A percentile compares a stretch with the other conserved stretches of the same genome.
phyloP scores from a whole-genome alignment of 2,888 invertebrate genomes.

The Chymomyza amoena region DNA sequence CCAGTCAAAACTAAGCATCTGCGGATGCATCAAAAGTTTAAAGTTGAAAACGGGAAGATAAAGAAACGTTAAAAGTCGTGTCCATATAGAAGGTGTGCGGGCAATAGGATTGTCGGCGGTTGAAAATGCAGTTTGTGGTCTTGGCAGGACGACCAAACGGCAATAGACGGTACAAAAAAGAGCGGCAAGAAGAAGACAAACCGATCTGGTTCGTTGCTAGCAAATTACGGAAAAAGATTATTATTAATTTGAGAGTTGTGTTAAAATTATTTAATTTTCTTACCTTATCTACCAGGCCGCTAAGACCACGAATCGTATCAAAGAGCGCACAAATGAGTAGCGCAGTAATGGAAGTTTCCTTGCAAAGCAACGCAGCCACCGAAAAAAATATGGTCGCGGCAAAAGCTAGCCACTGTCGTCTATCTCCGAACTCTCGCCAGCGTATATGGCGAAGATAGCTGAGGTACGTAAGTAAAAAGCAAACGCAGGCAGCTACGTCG shows the following conservation, averaged over 20 bases:
- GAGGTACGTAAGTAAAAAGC: conserved; percentile 92
- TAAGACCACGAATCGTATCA: conserved; percentile 84
- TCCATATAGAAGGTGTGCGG: conserved; percentile 88
- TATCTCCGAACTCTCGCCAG: conserved; percentile 80
- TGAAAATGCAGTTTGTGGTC: conserved; percentile 86
- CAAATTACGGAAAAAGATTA: conserved; percentile 58
- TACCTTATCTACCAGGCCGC: conserved; percentile 80
- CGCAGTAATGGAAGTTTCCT: conserved; percentile 96
- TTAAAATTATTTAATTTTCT: conserved; percentile 4
- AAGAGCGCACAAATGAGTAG: conserved; percentile 93
- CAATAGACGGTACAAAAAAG: conserved; percentile 86
- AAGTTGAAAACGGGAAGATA: conserved; percentile 96
- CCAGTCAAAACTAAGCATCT: conserved; percentile 97
- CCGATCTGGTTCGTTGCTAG: conserved; percentile 86
- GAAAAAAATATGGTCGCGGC: conserved; percentile 83
- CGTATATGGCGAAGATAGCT: conserved; percentile 89
- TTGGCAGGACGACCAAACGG: conserved; percentile 88
- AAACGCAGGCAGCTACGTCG: conserved; percentile 93
- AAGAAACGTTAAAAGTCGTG: conserved; percentile 92
- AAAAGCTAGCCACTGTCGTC: conserved; percentile 82
- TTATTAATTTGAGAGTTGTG: not conserved
- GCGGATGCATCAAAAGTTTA: conserved; percentile 91
- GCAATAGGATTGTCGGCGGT: conserved; percentile 97
- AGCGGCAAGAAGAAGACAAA: conserved; percentile 84
- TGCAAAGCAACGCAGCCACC: conserved; percentile 92